phyloP scores from a whole-genome alignment of 1,140 invertebrate genomes.

The Halyomorpha halys region DNA sequence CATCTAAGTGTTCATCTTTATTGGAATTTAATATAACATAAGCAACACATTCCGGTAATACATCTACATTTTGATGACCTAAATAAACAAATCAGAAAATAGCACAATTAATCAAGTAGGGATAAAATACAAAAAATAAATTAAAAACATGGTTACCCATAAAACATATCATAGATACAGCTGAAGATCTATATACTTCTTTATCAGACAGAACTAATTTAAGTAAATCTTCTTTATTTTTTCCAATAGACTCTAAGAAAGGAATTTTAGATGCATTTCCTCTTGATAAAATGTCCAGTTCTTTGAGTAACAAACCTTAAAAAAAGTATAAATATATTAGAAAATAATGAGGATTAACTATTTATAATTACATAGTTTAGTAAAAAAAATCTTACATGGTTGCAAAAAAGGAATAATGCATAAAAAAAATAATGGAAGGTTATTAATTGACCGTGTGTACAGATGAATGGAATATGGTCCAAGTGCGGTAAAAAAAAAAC shows the following conservation, averaged over 20 bases:
- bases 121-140: background rate
- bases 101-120: background rate
- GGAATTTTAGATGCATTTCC: slow-evolving; percentile 25
- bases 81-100: slow-evolving; percentile 29
- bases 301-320: slow-evolving; percentile 45
- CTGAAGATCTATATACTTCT: slow-evolving; percentile 23
- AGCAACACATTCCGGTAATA: slow-evolving; percentile 42
- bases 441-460: too few species aligned
- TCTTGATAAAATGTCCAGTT: slow-evolving; percentile 39
- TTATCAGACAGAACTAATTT: slow-evolving; percentile 28
- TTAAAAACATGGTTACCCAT: slow-evolving; percentile 26
- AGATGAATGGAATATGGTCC: too few species aligned
- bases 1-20: slow-evolving; percentile 41
- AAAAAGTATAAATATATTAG: too few species aligned
- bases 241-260: slow-evolving; percentile 28
- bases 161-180: slow-evolving; percentile 28
- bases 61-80: slow-evolving; percentile 45
- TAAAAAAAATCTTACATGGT: too few species aligned
- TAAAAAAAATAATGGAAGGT: too few species aligned
- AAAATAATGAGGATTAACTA: too few species aligned
- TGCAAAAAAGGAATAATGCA: too few species aligned
- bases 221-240: slow-evolving; percentile 25
- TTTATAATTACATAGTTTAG: too few species aligned
- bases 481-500: too few species aligned
- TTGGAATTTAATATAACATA: slow-evolving; percentile 44